Evolutionary conservation across 2,113 vertebrate genomes (phyloP).

Genomic region (Coracopsis vasa): DNA sequence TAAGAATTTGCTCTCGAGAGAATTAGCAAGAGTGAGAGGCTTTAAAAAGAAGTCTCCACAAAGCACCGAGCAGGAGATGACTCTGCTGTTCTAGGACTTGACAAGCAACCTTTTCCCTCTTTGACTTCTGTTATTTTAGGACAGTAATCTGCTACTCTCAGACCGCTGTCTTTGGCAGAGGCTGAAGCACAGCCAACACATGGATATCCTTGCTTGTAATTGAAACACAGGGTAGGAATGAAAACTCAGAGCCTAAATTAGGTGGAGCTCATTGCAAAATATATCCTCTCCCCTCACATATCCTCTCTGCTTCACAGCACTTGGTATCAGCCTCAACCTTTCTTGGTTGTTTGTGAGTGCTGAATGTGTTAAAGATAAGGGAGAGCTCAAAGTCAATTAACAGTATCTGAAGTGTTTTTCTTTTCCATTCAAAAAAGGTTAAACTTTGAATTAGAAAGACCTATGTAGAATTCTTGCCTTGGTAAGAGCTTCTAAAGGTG

Average conservation of each 20-base stretch:
- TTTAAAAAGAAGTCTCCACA: background rate
- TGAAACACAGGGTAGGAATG: background rate
- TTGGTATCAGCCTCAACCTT: background rate
- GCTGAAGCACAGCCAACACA: background rate
- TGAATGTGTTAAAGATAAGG: background rate
- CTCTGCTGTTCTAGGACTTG: background rate
- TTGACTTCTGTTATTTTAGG: conserved; percentile 23
- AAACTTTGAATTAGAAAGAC: background rate
- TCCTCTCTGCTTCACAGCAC: background rate
- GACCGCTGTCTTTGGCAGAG: background rate
- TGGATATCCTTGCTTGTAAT: background rate
- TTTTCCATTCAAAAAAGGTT: background rate
- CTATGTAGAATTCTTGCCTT: background rate
- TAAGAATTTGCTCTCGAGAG: background rate
- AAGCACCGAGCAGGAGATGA: background rate
- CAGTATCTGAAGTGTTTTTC: background rate
- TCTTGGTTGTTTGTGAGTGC: background rate
- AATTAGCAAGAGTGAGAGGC: background rate
- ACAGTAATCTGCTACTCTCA: background rate
- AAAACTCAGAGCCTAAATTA: background rate
- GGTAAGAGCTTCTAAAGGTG: background rate
- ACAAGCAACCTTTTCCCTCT: conserved; percentile 26
- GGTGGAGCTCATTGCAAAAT: background rate
- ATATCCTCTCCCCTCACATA: background rate
- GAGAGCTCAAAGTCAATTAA: background rate